phyloP scores from a whole-genome alignment of 2,797 vertebrate species.

The Lagodon rhomboides region DNA sequence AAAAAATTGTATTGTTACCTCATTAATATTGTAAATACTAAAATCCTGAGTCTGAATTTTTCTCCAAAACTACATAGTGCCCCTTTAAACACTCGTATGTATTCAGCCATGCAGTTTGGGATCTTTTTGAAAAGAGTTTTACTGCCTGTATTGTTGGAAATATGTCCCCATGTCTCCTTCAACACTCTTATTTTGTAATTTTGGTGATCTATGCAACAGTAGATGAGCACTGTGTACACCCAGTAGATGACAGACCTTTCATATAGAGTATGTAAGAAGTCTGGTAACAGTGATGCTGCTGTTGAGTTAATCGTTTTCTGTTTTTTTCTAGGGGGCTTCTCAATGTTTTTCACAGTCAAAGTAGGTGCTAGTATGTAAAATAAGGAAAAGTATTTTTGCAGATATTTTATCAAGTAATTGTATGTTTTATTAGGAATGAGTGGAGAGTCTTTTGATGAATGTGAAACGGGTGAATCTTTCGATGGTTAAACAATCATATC shows the following conservation, averaged over 20 bases:
- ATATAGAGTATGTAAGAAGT: conserved; percentile 17
- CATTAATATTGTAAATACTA: too few species aligned
- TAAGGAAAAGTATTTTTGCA: conserved; percentile 80
- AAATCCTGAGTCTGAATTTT: too few species aligned
- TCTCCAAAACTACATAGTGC: too few species aligned
- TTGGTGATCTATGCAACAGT: conserved; percentile 80
- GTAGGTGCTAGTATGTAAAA: conserved; percentile 73
- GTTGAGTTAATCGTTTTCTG: conserved; percentile 20
- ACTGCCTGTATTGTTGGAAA: conserved; percentile 26
- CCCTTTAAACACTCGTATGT: neutral
- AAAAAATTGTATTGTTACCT: too few species aligned
- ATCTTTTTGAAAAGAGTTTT: conserved; percentile 26
- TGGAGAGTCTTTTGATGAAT: conserved; percentile 72
- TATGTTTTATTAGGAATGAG: conserved; percentile 81
- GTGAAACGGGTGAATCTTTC: conserved; percentile 66
- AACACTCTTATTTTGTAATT: conserved; percentile 25
- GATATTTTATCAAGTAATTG: conserved; percentile 78
- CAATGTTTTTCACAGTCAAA: conserved; percentile 54
- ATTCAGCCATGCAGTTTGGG: conserved; percentile 19
- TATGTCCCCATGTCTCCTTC: conserved; percentile 15
- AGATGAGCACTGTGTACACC: conserved; percentile 26
- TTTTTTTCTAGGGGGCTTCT: conserved; percentile 46
- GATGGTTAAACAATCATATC: conserved; percentile 76
- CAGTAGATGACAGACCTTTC: conserved; percentile 28
- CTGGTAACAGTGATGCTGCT: conserved; percentile 37